Evolutionary conservation across 2,113 vertebrate genomes (phyloP).

Genomic region (Scalopus aquaticus): DNA sequence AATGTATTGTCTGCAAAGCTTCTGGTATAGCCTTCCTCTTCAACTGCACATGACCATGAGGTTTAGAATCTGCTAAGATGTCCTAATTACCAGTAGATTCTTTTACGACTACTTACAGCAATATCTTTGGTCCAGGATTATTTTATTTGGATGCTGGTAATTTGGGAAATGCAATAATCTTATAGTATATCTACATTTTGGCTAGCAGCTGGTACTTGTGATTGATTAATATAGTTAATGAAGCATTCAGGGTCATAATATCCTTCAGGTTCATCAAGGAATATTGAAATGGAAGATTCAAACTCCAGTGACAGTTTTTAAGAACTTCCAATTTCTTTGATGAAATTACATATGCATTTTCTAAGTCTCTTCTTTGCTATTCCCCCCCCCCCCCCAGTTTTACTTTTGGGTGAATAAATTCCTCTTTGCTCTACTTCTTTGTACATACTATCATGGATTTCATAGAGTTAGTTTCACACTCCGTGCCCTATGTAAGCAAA

Average conservation of each 20-base stretch:
- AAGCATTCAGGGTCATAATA: neutral
- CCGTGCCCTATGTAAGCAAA: neutral
- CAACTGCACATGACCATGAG: neutral
- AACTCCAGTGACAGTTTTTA: neutral
- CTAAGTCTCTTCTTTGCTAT: neutral
- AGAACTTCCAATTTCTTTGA: neutral
- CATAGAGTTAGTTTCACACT: neutral
- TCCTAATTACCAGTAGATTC: neutral
- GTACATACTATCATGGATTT: neutral
- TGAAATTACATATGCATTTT: neutral
- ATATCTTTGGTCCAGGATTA: neutral
- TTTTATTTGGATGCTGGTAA: neutral
- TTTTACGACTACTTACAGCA: neutral
- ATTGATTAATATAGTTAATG: neutral
- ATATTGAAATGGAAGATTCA: neutral
- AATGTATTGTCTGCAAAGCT: neutral
- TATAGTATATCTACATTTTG: neutral
- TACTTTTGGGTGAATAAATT: neutral
- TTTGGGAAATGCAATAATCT: neutral
- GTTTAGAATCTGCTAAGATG: neutral
- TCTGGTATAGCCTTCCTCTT: slow-evolving; percentile 25
- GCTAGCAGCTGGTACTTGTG: neutral
- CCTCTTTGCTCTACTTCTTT: neutral
- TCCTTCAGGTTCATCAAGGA: neutral
- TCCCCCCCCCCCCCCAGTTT: slow-evolving; percentile 23